A percentile compares a stretch with the other conserved stretches of the same genome.
These are phyloP conservation scores for Verasper variegatus DNA, from an alignment of 2,113 vertebrate genomes.

Conservation along the genomic window DNA sequence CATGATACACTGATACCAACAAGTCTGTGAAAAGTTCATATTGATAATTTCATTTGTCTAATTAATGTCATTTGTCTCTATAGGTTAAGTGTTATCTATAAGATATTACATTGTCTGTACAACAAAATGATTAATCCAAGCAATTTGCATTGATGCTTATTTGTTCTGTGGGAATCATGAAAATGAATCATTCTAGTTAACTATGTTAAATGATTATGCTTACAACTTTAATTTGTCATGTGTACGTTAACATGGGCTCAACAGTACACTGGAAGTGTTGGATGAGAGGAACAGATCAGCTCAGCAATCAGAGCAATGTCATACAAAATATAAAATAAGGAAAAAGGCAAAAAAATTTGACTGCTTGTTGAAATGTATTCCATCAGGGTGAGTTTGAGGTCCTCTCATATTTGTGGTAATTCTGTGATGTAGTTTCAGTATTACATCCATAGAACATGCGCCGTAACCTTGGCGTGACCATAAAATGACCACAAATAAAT, in stretches of 20 bases:
- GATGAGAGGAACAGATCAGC: too few relatives aligned
- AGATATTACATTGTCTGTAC: background rate
- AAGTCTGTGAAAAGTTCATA: too few relatives aligned
- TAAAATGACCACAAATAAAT: slow-evolving; percentile 10
- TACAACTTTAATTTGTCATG: too few relatives aligned
- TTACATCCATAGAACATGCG: slow-evolving; percentile 1
- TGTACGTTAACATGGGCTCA: too few relatives aligned
- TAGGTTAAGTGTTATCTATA: background rate
- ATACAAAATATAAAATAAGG: too few relatives aligned
- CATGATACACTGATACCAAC: too few relatives aligned
- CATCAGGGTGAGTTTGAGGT: background rate
- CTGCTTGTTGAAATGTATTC: background rate
- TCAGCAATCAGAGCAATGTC: too few relatives aligned
- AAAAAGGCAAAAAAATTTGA: background rate
- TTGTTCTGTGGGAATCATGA: background rate
- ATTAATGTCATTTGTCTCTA: background rate
- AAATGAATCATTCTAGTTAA: too few relatives aligned
- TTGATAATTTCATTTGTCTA: too few relatives aligned
- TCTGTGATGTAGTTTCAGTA: slow-evolving; percentile 5
- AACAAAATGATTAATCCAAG: background rate
- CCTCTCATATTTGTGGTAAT: background rate
- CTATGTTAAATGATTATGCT: too few relatives aligned
- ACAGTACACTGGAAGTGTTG: too few relatives aligned
- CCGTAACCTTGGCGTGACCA: slow-evolving; percentile 38
- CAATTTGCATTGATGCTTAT: background rate